Percentiles rank a stretch among this genome's conserved stretches.
Evolutionary conservation across 2,113 vertebrate genomes (phyloP).

Genomic region (Coryphaenoides rupestris): DNA sequence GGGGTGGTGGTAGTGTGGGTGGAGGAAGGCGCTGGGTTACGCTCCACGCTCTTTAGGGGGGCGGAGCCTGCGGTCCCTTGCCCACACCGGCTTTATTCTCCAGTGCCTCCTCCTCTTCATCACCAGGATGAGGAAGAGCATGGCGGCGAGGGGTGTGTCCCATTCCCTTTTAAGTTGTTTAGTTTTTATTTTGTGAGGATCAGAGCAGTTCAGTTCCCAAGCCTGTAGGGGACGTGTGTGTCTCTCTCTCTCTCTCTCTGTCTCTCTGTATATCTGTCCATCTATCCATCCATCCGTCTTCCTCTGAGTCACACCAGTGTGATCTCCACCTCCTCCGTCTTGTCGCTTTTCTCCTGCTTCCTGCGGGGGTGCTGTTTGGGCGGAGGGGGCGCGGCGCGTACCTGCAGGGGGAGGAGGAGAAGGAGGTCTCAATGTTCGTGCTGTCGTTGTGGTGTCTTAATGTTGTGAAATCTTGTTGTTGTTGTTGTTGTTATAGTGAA

Average conservation of each 20-base stretch:
- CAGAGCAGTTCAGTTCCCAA: conserved; percentile 32
- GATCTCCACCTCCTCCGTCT: conserved; percentile 96
- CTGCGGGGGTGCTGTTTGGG: conserved; percentile 87
- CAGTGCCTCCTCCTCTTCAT: conserved; percentile 27
- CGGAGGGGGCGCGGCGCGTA: conserved; percentile 92
- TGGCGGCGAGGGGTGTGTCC: conserved; percentile 22
- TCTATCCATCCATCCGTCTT: conserved; percentile 16
- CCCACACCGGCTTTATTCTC: conserved; percentile 17
- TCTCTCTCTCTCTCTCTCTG: neutral
- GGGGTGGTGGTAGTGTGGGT: no score
- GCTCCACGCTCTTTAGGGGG: neutral
- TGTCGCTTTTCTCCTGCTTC: conserved; percentile 87
- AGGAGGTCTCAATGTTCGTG: no score
- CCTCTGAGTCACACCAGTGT: conserved; percentile 84
- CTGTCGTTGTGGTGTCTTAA: no score
- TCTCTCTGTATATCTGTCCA: conserved; percentile 18
- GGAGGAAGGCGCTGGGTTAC: no score
- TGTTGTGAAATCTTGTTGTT: no score
- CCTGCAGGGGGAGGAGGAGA: conserved; percentile 67
- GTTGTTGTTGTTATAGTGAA: no score
- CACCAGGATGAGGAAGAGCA: conserved; percentile 33
- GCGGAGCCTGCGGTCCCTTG: conserved; percentile 12
- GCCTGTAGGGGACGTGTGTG: conserved; percentile 21
- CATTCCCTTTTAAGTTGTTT: conserved; percentile 26
- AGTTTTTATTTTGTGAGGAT: conserved; percentile 45